Percentiles rank a stretch among this genome's conserved stretches.
Evolutionary conservation across 2,113 vertebrate genomes (phyloP).

Genomic region (Apteryx mantelli): DNA sequence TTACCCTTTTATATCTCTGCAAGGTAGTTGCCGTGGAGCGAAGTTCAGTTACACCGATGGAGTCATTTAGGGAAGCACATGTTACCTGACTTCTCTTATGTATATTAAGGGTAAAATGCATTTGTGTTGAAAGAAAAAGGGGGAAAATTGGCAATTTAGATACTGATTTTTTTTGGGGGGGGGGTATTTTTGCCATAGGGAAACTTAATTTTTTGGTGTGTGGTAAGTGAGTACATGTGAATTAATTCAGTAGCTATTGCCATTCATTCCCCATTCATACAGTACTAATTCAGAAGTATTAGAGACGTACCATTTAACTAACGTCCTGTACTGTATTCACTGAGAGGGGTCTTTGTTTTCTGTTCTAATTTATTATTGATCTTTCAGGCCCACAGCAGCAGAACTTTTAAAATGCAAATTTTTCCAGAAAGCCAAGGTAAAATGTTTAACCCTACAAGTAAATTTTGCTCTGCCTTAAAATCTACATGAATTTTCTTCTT

Average conservation of each 20-base stretch:
- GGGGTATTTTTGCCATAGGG: conserved; percentile 11
- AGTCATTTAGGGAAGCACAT: neutral
- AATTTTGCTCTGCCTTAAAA: conserved; percentile 76
- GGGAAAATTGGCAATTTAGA: neutral
- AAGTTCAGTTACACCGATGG: neutral
- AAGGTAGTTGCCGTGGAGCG: neutral
- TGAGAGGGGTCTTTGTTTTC: conserved; percentile 72
- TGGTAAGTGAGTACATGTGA: conserved; percentile 44
- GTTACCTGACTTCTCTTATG: neutral
- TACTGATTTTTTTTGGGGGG: neutral
- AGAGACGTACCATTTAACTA: conserved; percentile 64
- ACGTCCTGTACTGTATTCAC: conserved; percentile 69
- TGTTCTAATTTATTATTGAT: conserved; percentile 82
- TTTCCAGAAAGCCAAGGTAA: conserved; percentile 90
- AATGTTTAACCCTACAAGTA: conserved; percentile 67
- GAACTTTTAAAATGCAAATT: conserved; percentile 91
- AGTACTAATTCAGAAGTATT: conserved; percentile 64
- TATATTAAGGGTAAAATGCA: neutral
- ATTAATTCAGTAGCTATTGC: conserved; percentile 38
- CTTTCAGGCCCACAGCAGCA: conserved; percentile 87
- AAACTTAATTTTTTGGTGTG: conserved; percentile 27
- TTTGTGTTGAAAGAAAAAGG: conserved; percentile 16
- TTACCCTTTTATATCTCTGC: neutral
- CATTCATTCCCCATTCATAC: conserved; percentile 54
- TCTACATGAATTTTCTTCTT: conserved; percentile 43